Evolutionary conservation across 2,888 invertebrate species (phyloP).

Genomic region (Epirrita christyi): DNA sequence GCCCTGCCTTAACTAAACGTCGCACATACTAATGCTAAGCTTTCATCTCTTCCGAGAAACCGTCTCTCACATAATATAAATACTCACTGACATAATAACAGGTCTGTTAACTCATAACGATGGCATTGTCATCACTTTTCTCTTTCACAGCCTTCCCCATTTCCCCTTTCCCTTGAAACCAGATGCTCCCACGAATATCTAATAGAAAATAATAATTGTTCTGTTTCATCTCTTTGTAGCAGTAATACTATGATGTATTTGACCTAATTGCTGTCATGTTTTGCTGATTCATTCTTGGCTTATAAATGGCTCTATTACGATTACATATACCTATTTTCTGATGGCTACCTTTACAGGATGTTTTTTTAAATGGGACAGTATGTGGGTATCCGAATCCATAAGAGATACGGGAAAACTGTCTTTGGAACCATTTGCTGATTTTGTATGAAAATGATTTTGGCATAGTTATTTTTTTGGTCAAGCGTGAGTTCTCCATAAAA

Average conservation of each 20-base stretch:
- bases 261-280: slow-evolving; percentile 17
- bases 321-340: background rate
- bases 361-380: too few species aligned
- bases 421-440: too few species aligned
- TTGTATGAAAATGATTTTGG: too few species aligned
- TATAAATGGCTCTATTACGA: too few species aligned
- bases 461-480: too few species aligned
- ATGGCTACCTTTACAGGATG: too few species aligned
- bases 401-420: too few species aligned
- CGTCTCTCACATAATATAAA: slow-evolving; percentile 11
- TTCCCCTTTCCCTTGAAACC: slow-evolving; percentile 2
- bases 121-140: slow-evolving; percentile 28
- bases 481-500: too few species aligned
- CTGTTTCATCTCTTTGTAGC: background rate
- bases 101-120: slow-evolving; percentile 10
- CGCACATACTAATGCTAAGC: background rate
- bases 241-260: slow-evolving; percentile 25
- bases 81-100: slow-evolving; percentile 28
- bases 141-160: slow-evolving; percentile 22
- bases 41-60: slow-evolving; percentile 18
- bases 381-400: too few species aligned
- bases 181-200: slow-evolving; percentile 24
- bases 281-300: background rate
- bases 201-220: slow-evolving; percentile 22
- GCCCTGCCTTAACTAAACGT: background rate